phyloP scores from a whole-genome alignment of 1,140 invertebrate genomes.

The Ceratosolen fusciceps region DNA sequence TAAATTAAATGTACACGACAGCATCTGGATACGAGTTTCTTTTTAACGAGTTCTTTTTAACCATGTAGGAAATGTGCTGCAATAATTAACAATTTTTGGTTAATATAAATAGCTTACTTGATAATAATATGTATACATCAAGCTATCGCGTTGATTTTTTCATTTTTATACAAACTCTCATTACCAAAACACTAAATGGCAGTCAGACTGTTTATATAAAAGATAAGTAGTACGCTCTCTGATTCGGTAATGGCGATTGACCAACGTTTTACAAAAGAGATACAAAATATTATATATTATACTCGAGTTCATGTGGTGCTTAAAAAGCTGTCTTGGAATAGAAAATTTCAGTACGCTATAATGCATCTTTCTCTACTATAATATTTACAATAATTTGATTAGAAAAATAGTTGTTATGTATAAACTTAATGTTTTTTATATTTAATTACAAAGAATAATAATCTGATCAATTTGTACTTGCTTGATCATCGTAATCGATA shows the following conservation, averaged over 20 bases:
- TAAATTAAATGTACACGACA: constrained; percentile 16
- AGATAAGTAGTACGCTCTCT: constrained; percentile 19
- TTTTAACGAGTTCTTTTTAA: too few species aligned
- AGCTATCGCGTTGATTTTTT: constrained; percentile 30
- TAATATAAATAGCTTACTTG: constrained; percentile 17
- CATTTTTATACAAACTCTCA: constrained; percentile 29
- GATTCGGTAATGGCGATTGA: constrained; percentile 38
- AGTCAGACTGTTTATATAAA: constrained; percentile 33
- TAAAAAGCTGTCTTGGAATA: neutral
- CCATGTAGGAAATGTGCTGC: neutral
- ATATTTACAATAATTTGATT: constrained; percentile 45
- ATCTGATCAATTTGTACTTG: constrained; percentile 37
- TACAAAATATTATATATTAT: constrained; percentile 44
- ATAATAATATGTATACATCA: constrained; percentile 10
- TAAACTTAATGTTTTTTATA: constrained; percentile 24
- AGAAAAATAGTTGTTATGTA: constrained; percentile 49
- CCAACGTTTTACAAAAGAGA: constrained; percentile 30
- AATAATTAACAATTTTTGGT: constrained; percentile 46
- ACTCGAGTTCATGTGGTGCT: constrained; percentile 6
- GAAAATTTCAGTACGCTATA: constrained; percentile 23
- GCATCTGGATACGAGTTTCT: constrained; percentile 5
- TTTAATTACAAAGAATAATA: constrained; percentile 18
- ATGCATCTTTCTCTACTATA: constrained; percentile 15
- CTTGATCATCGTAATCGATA: constrained; percentile 20
- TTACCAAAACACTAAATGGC: constrained; percentile 38